These are phyloP conservation scores for Anhinga rufa DNA, from an alignment of 2,113 vertebrate species.

Conservation along the genomic window DNA sequence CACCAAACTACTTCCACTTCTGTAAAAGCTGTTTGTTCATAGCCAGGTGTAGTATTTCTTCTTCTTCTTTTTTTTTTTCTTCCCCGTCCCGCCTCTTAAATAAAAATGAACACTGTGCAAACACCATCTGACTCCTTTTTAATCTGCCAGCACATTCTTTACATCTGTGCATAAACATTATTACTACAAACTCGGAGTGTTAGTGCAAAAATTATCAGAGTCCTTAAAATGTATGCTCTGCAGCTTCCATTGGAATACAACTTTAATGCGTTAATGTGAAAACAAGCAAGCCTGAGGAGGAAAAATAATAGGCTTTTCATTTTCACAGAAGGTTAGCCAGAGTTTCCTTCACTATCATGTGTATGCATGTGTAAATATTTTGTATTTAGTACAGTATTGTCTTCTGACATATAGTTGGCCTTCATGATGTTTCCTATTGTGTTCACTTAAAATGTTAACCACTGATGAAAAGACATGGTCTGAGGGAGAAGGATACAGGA, in stretches of 20 bases:
- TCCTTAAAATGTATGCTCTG: constrained; percentile 45
- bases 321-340: constrained; percentile 25
- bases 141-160: constrained; percentile 76
- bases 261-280: constrained; percentile 5
- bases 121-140: constrained; percentile 61
- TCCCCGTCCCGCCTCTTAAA: not conserved
- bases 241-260: constrained; percentile 44
- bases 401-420: constrained; percentile 13
- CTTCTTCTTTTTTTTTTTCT: not conserved
- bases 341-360: not conserved
- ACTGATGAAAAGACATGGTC: constrained; percentile 2
- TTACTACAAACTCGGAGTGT: constrained; percentile 71
- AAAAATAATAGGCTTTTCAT: not conserved
- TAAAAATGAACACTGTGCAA: constrained; percentile 57
- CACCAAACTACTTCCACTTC: constrained; percentile 33
- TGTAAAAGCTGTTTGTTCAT: constrained; percentile 52
- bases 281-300: constrained; percentile 25
- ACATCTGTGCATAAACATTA: constrained; percentile 73
- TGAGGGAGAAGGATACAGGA: not conserved
- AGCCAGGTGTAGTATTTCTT: constrained; percentile 47
- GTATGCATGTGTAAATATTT: constrained; percentile 41
- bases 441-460: constrained; percentile 53
- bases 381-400: constrained; percentile 22
- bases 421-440: constrained; percentile 17
- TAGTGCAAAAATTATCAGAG: constrained; percentile 68